Percentiles rank a stretch among this genome's conserved stretches.
Evolutionary conservation across 2,797 vertebrate species (phyloP).

Genomic region (Triplophysa yarkandensis): DNA sequence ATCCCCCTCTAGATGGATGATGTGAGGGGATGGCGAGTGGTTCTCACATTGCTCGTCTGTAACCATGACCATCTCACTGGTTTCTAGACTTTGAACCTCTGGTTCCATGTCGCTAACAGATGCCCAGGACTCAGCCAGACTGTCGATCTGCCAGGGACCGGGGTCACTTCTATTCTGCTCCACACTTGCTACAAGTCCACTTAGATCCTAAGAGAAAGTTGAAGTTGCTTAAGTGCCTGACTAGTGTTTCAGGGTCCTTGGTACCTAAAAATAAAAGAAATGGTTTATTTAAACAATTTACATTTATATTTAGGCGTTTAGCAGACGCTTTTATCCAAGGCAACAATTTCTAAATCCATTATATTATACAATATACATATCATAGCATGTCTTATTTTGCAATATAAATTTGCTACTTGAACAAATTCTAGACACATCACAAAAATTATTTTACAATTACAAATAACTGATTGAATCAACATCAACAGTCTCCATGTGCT

Average conservation of each 20-base stretch:
- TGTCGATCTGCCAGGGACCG: conserved; percentile 81
- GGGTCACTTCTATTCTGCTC: conserved; percentile 64
- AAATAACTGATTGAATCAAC: background rate
- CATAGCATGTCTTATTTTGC: background rate
- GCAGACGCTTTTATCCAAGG: no score
- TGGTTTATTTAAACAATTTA: background rate
- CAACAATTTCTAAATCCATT: no score
- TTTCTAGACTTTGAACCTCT: conserved; percentile 88
- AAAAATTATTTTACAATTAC: background rate
- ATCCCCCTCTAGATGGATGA: conserved; percentile 85
- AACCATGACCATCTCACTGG: conserved; percentile 72
- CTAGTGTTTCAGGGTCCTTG: background rate
- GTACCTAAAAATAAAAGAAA: conserved; percentile 19
- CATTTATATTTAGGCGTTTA: no score
- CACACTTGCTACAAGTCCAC: conserved; percentile 66
- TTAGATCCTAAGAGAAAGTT: conserved; percentile 76
- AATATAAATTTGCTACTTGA: background rate
- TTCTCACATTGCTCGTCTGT: conserved; percentile 85
- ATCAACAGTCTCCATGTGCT: conserved; percentile 44
- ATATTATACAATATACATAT: background rate
- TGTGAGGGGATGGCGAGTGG: conserved; percentile 90
- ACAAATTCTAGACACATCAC: background rate
- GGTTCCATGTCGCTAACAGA: conserved; percentile 85
- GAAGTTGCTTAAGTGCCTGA: conserved; percentile 63
- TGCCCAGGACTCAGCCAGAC: conserved; percentile 88